Conservation (phyloP, 2,888 invertebrate species). For the Polyommatus icarus region DNA sequence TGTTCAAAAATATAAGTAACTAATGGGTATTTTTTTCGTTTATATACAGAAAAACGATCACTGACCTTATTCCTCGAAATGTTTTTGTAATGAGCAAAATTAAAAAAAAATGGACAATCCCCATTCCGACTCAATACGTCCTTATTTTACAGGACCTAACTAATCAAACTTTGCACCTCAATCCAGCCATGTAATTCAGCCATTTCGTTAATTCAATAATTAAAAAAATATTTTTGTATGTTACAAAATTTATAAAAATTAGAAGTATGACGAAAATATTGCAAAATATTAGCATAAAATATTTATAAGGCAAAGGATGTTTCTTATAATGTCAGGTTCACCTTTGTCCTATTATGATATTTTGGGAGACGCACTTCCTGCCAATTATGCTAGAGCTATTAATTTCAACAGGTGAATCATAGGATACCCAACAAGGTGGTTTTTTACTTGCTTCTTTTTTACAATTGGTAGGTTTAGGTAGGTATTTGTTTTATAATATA, state of each 20-base stretch:
- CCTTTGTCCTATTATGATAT: not conserved
- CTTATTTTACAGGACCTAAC: too few species aligned
- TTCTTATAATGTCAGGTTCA: not conserved
- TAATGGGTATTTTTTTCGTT: too few species aligned
- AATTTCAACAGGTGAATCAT: not conserved
- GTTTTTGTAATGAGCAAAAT: too few species aligned
- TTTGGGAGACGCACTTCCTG: not conserved
- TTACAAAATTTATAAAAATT: not conserved
- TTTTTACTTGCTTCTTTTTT: not conserved
- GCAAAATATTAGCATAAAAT: constrained; percentile 10
- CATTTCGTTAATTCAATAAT: too few species aligned
- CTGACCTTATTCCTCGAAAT: too few species aligned
- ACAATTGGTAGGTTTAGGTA: not conserved
- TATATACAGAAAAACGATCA: too few species aligned
- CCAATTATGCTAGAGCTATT: not conserved
- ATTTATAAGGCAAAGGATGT: not conserved
- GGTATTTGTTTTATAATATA: not conserved
- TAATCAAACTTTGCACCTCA: too few species aligned
- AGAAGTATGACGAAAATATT: not conserved
- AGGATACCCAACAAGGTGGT: not conserved
- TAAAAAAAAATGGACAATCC: too few species aligned
- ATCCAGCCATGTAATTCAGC: too few species aligned
- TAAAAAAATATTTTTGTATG: too few species aligned
- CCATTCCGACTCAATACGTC: too few species aligned
- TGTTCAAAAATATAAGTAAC: too few species aligned